Conservation (phyloP, 2,888 invertebrate genomes). For the Opisthograptis luteolata region DNA sequence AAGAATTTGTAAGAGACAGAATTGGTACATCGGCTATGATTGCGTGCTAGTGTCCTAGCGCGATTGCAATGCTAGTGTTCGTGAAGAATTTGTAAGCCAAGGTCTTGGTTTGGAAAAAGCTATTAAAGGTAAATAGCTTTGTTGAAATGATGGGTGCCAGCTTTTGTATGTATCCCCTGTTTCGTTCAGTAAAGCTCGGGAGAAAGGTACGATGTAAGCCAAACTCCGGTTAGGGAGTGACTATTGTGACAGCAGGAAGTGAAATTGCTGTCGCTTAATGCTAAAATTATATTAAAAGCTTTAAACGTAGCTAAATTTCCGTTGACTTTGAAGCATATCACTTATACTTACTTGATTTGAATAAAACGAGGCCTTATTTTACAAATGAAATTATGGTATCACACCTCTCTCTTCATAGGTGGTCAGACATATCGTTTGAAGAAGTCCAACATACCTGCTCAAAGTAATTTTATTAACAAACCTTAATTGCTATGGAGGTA, state of each 20-base stretch:
- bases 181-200: not conserved
- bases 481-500: too few relatives aligned
- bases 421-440: too few relatives aligned
- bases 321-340: too few relatives aligned
- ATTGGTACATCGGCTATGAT: not conserved
- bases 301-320: too few relatives aligned
- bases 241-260: not conserved
- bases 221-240: not conserved
- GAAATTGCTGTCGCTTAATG: not conserved
- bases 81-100: too few relatives aligned
- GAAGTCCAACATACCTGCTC: too few relatives aligned
- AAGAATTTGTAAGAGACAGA: constrained; percentile 19
- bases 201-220: not conserved
- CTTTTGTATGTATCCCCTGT: not conserved
- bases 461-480: too few relatives aligned
- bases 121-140: not conserved
- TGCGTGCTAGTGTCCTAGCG: constrained; percentile 4
- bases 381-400: too few relatives aligned
- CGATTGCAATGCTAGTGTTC: not conserved
- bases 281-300: not conserved
- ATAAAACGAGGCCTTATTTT: too few relatives aligned
- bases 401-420: too few relatives aligned
- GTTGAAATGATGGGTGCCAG: not conserved
- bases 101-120: not conserved
- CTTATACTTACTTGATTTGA: too few relatives aligned